Conservation (phyloP, 2,113 vertebrate species). For the Thermophis baileyi region DNA sequence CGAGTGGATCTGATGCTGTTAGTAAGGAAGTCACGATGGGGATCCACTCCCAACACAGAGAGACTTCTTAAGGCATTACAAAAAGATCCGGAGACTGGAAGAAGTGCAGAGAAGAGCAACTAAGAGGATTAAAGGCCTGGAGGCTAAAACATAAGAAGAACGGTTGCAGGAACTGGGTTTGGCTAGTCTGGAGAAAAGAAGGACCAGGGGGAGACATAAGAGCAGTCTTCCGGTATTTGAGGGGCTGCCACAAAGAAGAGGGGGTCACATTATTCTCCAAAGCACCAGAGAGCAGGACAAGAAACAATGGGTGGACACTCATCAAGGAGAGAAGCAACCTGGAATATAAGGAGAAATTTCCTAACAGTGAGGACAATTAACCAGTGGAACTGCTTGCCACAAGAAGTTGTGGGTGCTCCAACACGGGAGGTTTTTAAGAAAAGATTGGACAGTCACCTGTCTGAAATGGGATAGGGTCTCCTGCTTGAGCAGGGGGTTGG, state of each 20-base stretch:
- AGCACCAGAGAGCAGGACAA: not conserved
- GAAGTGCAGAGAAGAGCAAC: not conserved
- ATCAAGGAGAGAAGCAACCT: not conserved
- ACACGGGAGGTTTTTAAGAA: no score
- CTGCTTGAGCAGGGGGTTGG: no score
- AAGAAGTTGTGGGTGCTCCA: no score
- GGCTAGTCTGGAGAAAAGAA: not conserved
- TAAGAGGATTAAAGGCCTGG: not conserved
- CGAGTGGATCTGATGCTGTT: not conserved
- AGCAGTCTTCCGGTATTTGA: not conserved
- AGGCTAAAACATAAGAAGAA: not conserved
- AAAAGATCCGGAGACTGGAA: not conserved
- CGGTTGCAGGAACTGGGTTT: fast-evolving
- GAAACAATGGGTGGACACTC: not conserved
- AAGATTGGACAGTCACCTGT: no score
- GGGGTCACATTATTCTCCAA: not conserved
- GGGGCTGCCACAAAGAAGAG: not conserved
- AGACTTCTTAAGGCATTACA: not conserved
- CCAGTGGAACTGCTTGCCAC: no score
- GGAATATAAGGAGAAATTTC: not conserved
- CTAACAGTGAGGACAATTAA: not conserved
- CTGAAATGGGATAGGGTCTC: no score
- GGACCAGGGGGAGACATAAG: not conserved
- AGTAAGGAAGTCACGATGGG: not conserved
- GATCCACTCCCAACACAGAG: not conserved